A percentile compares a stretch with the other conserved stretches of the same genome.
phyloP scores from a whole-genome alignment of 2,888 invertebrate genomes.

The Aquatica leii region DNA sequence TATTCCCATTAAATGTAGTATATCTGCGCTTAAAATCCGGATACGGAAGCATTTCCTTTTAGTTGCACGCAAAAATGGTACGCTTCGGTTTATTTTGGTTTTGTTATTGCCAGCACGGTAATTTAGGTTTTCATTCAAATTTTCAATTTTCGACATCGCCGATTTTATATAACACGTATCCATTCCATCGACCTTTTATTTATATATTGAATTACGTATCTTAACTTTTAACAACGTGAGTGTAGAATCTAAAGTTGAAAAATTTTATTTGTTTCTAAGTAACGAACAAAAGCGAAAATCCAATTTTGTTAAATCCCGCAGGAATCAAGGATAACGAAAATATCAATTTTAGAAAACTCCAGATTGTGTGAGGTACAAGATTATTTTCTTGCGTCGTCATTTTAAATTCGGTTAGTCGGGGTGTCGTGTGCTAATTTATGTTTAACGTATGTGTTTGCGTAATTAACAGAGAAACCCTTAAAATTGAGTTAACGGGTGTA shows the following conservation, averaged over 20 bases:
- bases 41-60: slow-evolving; percentile 15
- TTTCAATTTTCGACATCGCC: neutral
- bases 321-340: slow-evolving; percentile 12
- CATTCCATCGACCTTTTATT: too few species aligned
- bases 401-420: too few species aligned
- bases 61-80: slow-evolving; percentile 17
- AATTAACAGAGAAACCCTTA: slow-evolving; percentile 2
- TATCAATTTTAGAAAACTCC: slow-evolving; percentile 13
- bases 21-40: slow-evolving; percentile 14
- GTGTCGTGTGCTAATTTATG: too few species aligned
- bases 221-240: neutral
- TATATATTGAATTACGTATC: neutral
- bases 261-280: slow-evolving; percentile 7
- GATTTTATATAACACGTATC: too few species aligned
- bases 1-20: slow-evolving; percentile 20
- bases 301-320: slow-evolving; percentile 10
- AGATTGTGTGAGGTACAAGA: neutral
- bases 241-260: slow-evolving; percentile 3
- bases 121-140: slow-evolving; percentile 6
- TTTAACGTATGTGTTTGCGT: neutral
- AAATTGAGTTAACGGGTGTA: slow-evolving; percentile 1
- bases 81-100: slow-evolving; percentile 9
- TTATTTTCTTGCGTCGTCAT: neutral
- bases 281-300: slow-evolving; percentile 13
- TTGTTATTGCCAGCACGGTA: neutral